Evolutionary conservation across 2,113 vertebrate species (phyloP).

Genomic region (Tachuris rubrigastra): DNA sequence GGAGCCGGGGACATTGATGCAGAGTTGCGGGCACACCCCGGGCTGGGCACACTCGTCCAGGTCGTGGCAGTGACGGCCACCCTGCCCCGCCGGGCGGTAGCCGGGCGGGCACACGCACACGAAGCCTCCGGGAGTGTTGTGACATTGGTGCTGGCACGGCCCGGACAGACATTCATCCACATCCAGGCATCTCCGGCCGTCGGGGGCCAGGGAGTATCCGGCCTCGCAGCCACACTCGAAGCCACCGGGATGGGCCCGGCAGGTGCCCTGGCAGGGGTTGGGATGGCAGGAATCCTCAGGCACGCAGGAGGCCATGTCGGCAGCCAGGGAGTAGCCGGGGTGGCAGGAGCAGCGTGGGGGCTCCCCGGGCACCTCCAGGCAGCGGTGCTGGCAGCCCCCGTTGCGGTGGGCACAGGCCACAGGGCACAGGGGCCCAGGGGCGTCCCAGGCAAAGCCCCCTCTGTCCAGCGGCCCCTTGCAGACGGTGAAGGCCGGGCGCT

Average conservation of each 20-base stretch:
- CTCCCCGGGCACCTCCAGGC: slow-evolving; percentile 20
- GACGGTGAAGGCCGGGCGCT: background rate
- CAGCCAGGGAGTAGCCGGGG: slow-evolving; percentile 57
- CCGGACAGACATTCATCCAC: slow-evolving; percentile 42
- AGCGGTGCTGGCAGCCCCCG: slow-evolving; percentile 75
- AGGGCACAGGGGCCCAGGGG: slow-evolving; percentile 60
- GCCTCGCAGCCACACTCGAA: slow-evolving; percentile 63
- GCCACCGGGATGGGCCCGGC: background rate
- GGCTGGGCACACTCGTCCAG: slow-evolving; percentile 57
- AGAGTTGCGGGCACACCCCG: slow-evolving; percentile 64
- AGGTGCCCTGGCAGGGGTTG: slow-evolving; percentile 56
- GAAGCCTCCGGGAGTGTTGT: slow-evolving; percentile 40
- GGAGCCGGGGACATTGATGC: slow-evolving; percentile 68
- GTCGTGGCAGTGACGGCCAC: slow-evolving; percentile 28
- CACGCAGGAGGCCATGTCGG: slow-evolving; percentile 66
- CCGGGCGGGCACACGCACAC: slow-evolving; percentile 48
- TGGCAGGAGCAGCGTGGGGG: slow-evolving; percentile 66
- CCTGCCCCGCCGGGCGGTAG: background rate
- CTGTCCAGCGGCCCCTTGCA: slow-evolving; percentile 52
- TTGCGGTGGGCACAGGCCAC: slow-evolving; percentile 57
- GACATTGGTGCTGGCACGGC: slow-evolving; percentile 54
- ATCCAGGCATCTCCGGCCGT: slow-evolving; percentile 21
- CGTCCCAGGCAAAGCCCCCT: slow-evolving; percentile 56
- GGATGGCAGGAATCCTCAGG: slow-evolving; percentile 60
- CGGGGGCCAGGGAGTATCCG: background rate